A percentile compares a stretch with the other conserved stretches of the same genome.
phyloP scores from a whole-genome alignment of 2,888 invertebrate genomes.

The Carpatolechia fugitivella region DNA sequence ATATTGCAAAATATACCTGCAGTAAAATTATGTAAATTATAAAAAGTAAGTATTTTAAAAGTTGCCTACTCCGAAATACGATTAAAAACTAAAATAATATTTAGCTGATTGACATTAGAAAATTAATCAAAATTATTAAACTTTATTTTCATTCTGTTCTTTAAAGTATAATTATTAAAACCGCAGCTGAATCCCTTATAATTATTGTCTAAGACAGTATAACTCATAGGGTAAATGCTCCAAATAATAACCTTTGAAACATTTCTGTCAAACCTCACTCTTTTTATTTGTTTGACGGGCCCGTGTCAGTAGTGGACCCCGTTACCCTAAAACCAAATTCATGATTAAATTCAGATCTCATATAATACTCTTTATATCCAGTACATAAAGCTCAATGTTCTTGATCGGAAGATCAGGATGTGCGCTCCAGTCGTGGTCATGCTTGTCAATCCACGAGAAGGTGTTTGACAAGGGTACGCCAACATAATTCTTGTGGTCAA shows the following conservation, averaged over 20 bases:
- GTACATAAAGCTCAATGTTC: neutral
- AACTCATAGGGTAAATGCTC: slow-evolving; percentile 26
- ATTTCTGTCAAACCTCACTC: slow-evolving; percentile 28
- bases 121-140: neutral
- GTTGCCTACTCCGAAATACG: no score
- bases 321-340: slow-evolving; percentile 21
- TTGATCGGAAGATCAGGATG: neutral
- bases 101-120: neutral
- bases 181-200: slow-evolving; percentile 14
- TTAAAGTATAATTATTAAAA: slow-evolving; percentile 7
- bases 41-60: no score
- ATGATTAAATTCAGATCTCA: no score
- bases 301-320: slow-evolving; percentile 28
- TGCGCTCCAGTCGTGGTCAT: slow-evolving; percentile 25
- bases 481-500: slow-evolving; percentile 13
- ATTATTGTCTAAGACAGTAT: slow-evolving; percentile 14
- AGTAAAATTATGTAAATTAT: no score
- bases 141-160: neutral
- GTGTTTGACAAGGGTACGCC: slow-evolving; percentile 32
- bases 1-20: no score
- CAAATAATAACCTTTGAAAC: slow-evolving; percentile 30
- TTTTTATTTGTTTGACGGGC: slow-evolving; percentile 32
- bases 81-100: neutral
- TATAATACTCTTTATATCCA: neutral
- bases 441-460: slow-evolving; percentile 35